These are phyloP conservation scores for Limnephilus rhombicus DNA, from an alignment of 2,888 invertebrate species.

Conservation along the genomic window DNA sequence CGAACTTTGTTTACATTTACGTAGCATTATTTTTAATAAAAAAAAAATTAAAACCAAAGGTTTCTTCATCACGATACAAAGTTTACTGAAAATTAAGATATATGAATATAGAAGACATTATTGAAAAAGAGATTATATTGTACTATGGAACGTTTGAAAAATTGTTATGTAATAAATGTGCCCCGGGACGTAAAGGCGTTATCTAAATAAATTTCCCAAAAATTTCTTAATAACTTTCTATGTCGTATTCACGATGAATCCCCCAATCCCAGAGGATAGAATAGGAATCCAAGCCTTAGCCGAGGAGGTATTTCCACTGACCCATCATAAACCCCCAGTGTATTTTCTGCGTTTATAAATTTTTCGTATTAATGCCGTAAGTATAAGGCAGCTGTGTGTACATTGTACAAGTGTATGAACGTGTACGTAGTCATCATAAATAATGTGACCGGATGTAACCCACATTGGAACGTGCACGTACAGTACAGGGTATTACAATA, in stretches of 20 bases:
- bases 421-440: background rate
- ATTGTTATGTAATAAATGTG: too few species aligned
- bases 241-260: background rate
- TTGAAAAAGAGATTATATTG: too few species aligned
- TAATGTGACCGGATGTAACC: background rate
- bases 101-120: too few species aligned
- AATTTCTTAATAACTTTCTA: background rate
- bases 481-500: background rate
- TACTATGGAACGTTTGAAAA: background rate
- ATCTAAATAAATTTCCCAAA: background rate
- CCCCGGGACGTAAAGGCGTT: background rate
- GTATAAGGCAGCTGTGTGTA: background rate
- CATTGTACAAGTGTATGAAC: background rate
- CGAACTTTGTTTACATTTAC: too few species aligned
- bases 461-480: background rate
- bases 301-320: background rate
- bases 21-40: too few species aligned
- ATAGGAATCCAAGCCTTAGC: background rate
- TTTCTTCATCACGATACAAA: too few species aligned
- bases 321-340: background rate
- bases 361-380: background rate
- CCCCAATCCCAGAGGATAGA: background rate
- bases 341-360: background rate
- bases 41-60: too few species aligned
- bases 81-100: too few species aligned